Conservation (phyloP, 2,113 vertebrate species). For the Callaeas wilsoni region DNA sequence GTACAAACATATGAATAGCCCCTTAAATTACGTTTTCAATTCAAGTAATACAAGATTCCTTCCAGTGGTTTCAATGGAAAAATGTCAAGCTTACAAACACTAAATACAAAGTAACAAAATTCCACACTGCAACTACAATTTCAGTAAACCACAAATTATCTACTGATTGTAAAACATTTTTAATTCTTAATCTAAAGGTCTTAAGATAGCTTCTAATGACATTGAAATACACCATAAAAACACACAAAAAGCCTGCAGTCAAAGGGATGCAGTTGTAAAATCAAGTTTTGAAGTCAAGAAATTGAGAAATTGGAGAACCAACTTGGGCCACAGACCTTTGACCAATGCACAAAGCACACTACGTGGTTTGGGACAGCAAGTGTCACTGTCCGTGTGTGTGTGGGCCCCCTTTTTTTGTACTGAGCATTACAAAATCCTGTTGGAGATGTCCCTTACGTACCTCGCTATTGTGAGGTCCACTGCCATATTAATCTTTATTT, state of each 20-base stretch:
- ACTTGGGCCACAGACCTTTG: background rate
- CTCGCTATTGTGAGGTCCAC: background rate
- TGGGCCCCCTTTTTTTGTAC: background rate
- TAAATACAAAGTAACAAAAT: background rate
- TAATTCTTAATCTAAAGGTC: background rate
- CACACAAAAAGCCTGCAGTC: background rate
- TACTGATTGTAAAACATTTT: background rate
- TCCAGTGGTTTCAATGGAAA: background rate
- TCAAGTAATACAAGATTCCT: background rate
- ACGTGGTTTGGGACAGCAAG: background rate
- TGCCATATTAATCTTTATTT: background rate
- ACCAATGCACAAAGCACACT: fast-evolving
- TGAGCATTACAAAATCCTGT: background rate
- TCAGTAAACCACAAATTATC: background rate
- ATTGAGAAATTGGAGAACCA: background rate
- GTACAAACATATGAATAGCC: background rate
- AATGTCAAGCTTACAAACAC: background rate
- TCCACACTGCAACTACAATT: background rate
- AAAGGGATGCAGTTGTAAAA: background rate
- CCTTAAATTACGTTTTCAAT: background rate
- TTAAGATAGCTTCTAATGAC: background rate
- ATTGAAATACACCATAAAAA: background rate
- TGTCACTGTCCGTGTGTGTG: background rate
- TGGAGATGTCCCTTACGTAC: background rate
- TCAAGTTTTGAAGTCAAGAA: background rate